Percentiles rank a stretch among this genome's conserved stretches.
These are phyloP conservation scores for Euleptes europaea DNA, from an alignment of 2,113 vertebrate genomes.

Conservation along the genomic window DNA sequence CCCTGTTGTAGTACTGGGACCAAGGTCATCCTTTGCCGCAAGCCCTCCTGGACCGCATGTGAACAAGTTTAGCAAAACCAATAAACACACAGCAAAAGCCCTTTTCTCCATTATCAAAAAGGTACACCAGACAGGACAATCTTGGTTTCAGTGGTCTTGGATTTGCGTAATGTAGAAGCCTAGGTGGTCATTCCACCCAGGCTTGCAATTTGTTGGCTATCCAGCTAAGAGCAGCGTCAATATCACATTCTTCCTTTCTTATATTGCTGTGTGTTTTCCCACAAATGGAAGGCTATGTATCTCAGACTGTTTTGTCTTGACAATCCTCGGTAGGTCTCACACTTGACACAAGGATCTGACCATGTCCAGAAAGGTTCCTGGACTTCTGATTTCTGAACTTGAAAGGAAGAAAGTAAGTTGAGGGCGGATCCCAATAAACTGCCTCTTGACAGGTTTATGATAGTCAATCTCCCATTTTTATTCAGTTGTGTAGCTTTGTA, in stretches of 20 bases:
- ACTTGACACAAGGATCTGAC: background rate
- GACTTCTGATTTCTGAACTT: background rate
- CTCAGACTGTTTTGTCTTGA: background rate
- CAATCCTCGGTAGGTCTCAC: background rate
- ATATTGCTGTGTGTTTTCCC: background rate
- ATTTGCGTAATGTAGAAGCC: background rate
- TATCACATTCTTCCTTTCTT: background rate
- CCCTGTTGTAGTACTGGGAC: background rate
- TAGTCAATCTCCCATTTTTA: background rate
- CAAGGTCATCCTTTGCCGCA: accelerated
- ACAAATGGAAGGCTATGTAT: background rate
- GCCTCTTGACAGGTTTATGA: background rate
- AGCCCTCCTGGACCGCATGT: background rate
- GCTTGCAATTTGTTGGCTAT: background rate
- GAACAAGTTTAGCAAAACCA: background rate
- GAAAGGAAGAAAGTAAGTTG: background rate
- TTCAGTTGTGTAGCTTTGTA: background rate
- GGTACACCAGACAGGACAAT: background rate
- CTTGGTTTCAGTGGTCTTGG: background rate
- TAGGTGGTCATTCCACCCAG: background rate
- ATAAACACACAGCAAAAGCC: background rate
- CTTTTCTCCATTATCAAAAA: background rate
- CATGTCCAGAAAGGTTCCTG: background rate
- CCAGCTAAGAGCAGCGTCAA: background rate
- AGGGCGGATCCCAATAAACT: background rate